phyloP scores from a whole-genome alignment of 1,140 invertebrate genomes.

The Acromyrmex charruanus region DNA sequence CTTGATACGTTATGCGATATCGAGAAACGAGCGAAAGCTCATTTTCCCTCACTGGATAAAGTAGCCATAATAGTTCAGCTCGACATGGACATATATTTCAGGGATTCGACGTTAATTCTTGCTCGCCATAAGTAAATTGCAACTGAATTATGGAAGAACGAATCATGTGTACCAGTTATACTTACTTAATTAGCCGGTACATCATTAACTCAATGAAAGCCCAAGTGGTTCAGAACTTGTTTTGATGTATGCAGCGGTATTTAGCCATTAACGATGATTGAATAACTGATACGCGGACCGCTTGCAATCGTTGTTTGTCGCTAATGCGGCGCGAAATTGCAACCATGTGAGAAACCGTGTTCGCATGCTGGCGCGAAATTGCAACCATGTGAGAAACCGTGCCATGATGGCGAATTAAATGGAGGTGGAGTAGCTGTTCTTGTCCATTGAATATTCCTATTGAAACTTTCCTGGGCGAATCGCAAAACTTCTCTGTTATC shows the following conservation, averaged over 20 bases:
- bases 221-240: slow-evolving; percentile 5
- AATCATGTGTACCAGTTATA: background rate
- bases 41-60: slow-evolving; percentile 19
- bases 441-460: slow-evolving; percentile 62
- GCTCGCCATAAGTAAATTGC: slow-evolving; percentile 14
- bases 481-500: slow-evolving; percentile 55
- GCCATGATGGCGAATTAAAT: slow-evolving; percentile 19
- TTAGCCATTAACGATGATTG: slow-evolving; percentile 40
- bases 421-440: slow-evolving; percentile 23
- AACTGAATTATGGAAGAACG: slow-evolving; percentile 12
- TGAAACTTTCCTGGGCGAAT: slow-evolving; percentile 57
- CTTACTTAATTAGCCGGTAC: background rate
- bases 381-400: slow-evolving; percentile 25
- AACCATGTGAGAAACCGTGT: slow-evolving; percentile 16
- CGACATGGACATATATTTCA: background rate
- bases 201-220: slow-evolving; percentile 3
- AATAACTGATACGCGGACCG: slow-evolving; percentile 39
- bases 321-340: slow-evolving; percentile 41
- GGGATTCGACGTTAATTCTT: slow-evolving; percentile 30
- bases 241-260: slow-evolving; percentile 17
- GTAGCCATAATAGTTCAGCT: background rate
- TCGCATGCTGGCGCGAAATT: slow-evolving; percentile 33
- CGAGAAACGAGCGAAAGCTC: slow-evolving; percentile 4
- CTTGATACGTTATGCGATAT: background rate
- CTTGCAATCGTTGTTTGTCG: slow-evolving; percentile 32